Percentiles rank a stretch among this genome's conserved stretches.
Evolutionary conservation across 2,113 vertebrate genomes (phyloP).

Genomic region (Sterna hirundo): DNA sequence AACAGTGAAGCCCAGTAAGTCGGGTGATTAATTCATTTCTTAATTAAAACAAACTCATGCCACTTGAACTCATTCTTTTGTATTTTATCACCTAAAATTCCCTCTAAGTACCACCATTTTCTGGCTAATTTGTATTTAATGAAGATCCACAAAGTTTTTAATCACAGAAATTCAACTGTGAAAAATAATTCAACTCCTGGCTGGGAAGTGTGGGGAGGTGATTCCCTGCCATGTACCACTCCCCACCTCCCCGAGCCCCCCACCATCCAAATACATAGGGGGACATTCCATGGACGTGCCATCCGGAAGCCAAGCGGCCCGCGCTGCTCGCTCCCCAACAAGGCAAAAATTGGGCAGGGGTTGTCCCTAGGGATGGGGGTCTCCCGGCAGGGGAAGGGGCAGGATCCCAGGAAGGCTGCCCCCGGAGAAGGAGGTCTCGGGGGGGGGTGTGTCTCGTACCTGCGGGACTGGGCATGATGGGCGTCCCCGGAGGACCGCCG

Average conservation of each 20-base stretch:
- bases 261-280: not conserved
- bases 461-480: constrained; percentile 99
- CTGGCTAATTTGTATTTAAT: constrained; percentile 84
- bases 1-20: constrained; percentile 74
- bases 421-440: not conserved
- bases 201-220: not conserved
- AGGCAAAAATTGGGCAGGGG: not conserved
- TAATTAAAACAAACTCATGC: constrained; percentile 85
- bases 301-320: not conserved
- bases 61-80: constrained; percentile 84
- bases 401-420: not conserved
- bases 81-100: constrained; percentile 84
- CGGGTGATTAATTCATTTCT: constrained; percentile 81
- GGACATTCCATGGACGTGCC: not conserved
- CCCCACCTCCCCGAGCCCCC: not conserved
- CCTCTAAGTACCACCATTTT: constrained; percentile 81
- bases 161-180: constrained; percentile 78
- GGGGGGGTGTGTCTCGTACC: constrained; percentile 65
- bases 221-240: not conserved
- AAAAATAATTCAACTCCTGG: constrained; percentile 66
- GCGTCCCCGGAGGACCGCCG: constrained; percentile 95
- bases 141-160: constrained; percentile 86
- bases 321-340: rapidly evolving
- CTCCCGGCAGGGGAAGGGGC: not conserved
- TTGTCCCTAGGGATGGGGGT: not conserved